Conservation (phyloP, 2,888 invertebrate genomes). For the Apamea sordens region DNA sequence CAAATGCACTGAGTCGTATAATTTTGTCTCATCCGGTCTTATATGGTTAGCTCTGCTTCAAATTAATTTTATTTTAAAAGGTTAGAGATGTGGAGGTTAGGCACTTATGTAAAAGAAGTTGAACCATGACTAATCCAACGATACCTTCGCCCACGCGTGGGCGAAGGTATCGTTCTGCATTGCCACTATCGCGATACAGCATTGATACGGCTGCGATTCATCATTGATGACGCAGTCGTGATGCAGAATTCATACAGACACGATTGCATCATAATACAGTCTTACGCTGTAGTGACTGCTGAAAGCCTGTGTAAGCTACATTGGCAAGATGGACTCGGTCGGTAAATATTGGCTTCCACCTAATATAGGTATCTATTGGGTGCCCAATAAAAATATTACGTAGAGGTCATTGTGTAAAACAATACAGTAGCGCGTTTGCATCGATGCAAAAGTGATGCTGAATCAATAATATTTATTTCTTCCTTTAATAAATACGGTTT, state of each 20-base stretch:
- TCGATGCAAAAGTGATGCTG: not conserved
- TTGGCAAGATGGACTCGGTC: not conserved
- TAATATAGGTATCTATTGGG: too few species aligned
- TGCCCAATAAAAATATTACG: not conserved
- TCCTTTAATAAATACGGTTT: too few species aligned
- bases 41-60: not conserved
- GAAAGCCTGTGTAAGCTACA: not conserved
- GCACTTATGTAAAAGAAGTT: not conserved
- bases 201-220: not conserved
- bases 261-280: not conserved
- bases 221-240: not conserved
- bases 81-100: not conserved
- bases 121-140: not conserved
- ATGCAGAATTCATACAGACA: not conserved
- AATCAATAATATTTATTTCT: not conserved
- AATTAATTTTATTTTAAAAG: conserved; percentile 7
- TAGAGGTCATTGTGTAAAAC: not conserved
- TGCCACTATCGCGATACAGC: not conserved
- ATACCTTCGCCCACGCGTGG: not conserved
- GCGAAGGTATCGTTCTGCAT: too few species aligned
- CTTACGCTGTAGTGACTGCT: not conserved
- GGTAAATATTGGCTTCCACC: not conserved
- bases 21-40: not conserved
- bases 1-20: conserved; percentile 5
- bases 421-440: not conserved